Evolutionary conservation across 2,113 vertebrate species (phyloP).

Genomic region (Beaufortia kweichowensis): DNA sequence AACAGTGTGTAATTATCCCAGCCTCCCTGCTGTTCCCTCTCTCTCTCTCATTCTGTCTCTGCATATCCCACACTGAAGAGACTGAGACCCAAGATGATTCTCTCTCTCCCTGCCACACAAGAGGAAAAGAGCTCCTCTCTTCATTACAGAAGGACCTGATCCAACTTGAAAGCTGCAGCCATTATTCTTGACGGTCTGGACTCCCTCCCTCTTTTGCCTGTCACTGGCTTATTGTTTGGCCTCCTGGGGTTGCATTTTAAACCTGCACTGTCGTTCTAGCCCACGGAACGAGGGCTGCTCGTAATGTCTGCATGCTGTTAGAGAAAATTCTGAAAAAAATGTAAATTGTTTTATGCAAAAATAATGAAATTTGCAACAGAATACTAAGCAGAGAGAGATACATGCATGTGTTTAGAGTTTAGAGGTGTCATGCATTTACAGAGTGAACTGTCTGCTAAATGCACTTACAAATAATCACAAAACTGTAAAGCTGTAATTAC

Average conservation of each 20-base stretch:
- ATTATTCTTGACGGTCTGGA: slow-evolving; percentile 90
- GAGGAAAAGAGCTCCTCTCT: slow-evolving; percentile 84
- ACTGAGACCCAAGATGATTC: slow-evolving; percentile 61
- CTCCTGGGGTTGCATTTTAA: slow-evolving; percentile 81
- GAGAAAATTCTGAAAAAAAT: slow-evolving; percentile 12
- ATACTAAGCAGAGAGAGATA: slow-evolving; percentile 17
- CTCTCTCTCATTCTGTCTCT: slow-evolving; percentile 81
- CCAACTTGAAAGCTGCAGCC: slow-evolving; percentile 93
- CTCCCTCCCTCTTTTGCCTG: slow-evolving; percentile 71
- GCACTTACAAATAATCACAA: background rate
- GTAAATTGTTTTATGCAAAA: slow-evolving; percentile 35
- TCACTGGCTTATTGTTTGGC: slow-evolving; percentile 79
- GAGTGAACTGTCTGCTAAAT: background rate
- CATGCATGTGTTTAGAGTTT: slow-evolving; percentile 1
- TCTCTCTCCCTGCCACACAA: slow-evolving; percentile 82
- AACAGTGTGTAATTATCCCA: slow-evolving; percentile 92
- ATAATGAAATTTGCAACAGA: slow-evolving; percentile 16
- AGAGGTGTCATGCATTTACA: background rate
- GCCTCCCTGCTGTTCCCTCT: slow-evolving; percentile 86
- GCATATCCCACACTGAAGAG: slow-evolving; percentile 51
- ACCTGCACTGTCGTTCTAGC: slow-evolving; percentile 69
- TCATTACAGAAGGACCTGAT: slow-evolving; percentile 91
- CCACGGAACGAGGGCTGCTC: slow-evolving; percentile 69
- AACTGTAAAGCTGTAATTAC: background rate
- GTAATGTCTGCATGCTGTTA: slow-evolving; percentile 41